phyloP scores from a whole-genome alignment of 2,797 vertebrate species.

The Tolypeutes matacus region DNA sequence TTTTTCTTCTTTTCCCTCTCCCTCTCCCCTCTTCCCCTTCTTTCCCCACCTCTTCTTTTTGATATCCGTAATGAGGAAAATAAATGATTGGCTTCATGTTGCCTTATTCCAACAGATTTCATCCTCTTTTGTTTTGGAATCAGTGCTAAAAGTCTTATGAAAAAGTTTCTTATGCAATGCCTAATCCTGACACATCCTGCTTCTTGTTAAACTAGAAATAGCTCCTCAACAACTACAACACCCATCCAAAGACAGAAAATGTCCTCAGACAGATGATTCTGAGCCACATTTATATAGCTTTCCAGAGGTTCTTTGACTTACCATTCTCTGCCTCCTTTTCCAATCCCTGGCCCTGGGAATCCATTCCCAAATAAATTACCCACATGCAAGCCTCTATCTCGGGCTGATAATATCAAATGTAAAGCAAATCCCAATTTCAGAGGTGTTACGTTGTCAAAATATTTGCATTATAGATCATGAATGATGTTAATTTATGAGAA shows the following conservation, averaged over 20 bases:
- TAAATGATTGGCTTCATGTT: not conserved
- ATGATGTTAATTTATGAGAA: not conserved
- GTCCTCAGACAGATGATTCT: not conserved
- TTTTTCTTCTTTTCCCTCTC: no score
- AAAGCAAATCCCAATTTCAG: not conserved
- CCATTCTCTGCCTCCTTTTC: slow-evolving; percentile 55
- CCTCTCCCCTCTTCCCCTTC: no score
- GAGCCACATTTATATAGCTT: not conserved
- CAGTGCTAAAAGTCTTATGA: slow-evolving; percentile 1
- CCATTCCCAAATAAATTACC: not conserved
- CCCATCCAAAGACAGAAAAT: not conserved
- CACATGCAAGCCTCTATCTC: not conserved
- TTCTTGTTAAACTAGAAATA: slow-evolving; percentile 29
- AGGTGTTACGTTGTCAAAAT: not conserved
- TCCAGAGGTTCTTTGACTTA: not conserved
- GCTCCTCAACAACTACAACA: not conserved
- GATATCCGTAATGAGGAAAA: not conserved
- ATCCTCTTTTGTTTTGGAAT: slow-evolving; percentile 34
- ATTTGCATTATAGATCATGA: not conserved
- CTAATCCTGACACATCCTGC: not conserved
- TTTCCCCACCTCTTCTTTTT: not conserved
- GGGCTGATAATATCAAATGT: not conserved
- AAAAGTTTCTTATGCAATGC: not conserved
- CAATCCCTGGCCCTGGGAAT: slow-evolving; percentile 51
- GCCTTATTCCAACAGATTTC: not conserved